phyloP scores from a whole-genome alignment of 1,140 invertebrate genomes.

The Zaprionus vittiger region DNA sequence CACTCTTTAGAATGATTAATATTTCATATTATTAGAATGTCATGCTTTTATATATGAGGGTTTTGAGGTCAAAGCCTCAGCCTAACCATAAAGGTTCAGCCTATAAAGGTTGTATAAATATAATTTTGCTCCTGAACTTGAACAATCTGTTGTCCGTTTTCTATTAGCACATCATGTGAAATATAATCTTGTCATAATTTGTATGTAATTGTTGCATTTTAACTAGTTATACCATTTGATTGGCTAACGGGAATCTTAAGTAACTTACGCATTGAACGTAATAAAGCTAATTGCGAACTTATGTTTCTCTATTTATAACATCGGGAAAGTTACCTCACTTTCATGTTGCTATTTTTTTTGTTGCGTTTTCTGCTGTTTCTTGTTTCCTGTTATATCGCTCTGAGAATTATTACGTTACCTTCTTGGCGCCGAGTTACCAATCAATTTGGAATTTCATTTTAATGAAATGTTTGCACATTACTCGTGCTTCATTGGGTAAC shows the following conservation, averaged over 20 bases:
- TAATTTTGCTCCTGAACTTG: too few species aligned
- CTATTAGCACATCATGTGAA: too few species aligned
- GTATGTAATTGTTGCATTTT: too few species aligned
- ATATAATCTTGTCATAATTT: too few species aligned
- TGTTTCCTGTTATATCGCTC: slow-evolving; percentile 3
- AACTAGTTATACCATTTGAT: too few species aligned
- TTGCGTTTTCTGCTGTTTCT: neutral
- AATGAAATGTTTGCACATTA: slow-evolving; percentile 39
- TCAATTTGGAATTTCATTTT: slow-evolving; percentile 47
- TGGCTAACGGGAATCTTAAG: neutral
- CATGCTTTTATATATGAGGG: neutral
- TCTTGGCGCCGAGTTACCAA: slow-evolving; percentile 17
- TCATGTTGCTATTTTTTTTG: neutral
- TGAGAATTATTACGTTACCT: slow-evolving; percentile 19
- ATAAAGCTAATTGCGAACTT: neutral
- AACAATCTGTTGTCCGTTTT: too few species aligned
- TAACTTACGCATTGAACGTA: neutral
- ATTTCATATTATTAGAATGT: neutral
- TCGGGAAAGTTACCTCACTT: neutral
- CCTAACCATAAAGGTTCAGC: too few species aligned
- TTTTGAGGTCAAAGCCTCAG: neutral
- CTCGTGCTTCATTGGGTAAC: slow-evolving; percentile 17
- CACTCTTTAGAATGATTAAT: neutral
- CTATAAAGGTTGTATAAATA: too few species aligned
- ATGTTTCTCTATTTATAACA: neutral